These are phyloP conservation scores for Acanthaster planci DNA, from an alignment of 35 echinoderm and acorn worm genomes.

Conservation along the genomic window DNA sequence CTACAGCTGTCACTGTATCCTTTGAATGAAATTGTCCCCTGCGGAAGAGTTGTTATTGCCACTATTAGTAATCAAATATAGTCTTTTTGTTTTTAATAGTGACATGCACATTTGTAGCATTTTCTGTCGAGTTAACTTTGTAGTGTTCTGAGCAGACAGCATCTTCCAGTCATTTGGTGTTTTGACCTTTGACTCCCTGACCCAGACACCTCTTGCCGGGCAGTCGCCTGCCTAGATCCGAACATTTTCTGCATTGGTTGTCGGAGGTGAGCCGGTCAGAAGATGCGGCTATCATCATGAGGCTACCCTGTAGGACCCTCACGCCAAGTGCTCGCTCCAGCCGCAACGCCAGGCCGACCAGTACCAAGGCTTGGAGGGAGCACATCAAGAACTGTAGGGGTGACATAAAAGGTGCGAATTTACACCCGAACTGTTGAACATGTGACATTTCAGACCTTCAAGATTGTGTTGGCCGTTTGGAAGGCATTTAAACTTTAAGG, in stretches of 20 bases:
- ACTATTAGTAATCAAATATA: too few species aligned
- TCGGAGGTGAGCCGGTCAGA: background rate
- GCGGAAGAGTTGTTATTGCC: too few species aligned
- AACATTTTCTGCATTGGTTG: background rate
- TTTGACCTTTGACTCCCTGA: background rate
- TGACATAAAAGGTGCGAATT: background rate
- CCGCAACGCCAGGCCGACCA: background rate
- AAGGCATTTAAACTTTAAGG: too few species aligned
- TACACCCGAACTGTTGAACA: too few species aligned
- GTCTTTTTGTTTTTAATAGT: too few species aligned
- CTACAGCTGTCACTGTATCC: background rate
- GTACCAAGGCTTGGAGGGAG: background rate
- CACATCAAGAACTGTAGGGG: background rate
- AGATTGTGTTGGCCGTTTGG: too few species aligned
- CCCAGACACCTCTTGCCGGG: background rate
- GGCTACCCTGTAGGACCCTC: conserved; percentile 14
- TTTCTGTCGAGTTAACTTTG: too few species aligned
- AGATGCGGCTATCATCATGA: background rate
- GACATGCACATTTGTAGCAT: too few species aligned
- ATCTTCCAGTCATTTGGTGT: too few species aligned
- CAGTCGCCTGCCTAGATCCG: conserved; percentile 1
- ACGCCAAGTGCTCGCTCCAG: background rate
- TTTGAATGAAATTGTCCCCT: too few species aligned
- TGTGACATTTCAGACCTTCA: too few species aligned
- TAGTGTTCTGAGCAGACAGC: too few species aligned